Evolutionary conservation across 2,797 vertebrate species (phyloP), one percentile per base, ranked within the genome.

Genomic region (Pelochelys cantorii): DNA sequence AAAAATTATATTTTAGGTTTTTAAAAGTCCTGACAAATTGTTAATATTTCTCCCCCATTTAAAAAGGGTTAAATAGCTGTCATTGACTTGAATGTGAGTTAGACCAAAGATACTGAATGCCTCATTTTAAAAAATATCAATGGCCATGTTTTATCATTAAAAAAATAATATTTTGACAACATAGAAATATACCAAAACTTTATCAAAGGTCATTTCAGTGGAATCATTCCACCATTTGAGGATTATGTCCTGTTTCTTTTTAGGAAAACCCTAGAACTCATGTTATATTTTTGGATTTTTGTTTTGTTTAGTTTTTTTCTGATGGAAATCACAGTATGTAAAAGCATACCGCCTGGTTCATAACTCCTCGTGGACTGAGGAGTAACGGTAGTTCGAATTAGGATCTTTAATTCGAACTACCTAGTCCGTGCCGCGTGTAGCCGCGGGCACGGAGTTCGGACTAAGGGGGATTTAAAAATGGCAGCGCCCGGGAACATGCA

Each of bases 241-340:
- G 88, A 25, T 81, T 4, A 4, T 87, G 11, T 74, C 5, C 31
- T 1, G 13, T 23, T 83, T 59, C 14, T 48, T 81, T 27, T 59
- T 62, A 37, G 3, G 56, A 4, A 48, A 56, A 1, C n/a, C 86
- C 81, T 90, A 57, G 5, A 62, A 48, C 0, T 0, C 22, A 17
- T 6, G 4, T 65, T 65, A 6, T 65, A 31, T n/a, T 62, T 62
- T 62, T 17, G 9, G 65, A 15, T 7, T 8, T 18, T n/a, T 65
- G 17, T 7, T n/a, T n/a, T 65, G 62, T 65, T 68, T 68, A 17
- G n/a, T n/a, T 7, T 3, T 83, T 20, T 29, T 20, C 12, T 4
- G 0, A 25, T 84, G 29, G 6, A 94, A 55, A 80, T 31, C 0
- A 1, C 7, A 87, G 1, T 3, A 79, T 71, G 31, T 2, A 31